These are phyloP conservation scores for Lycodopsis pacificus DNA, from an alignment of 2,797 vertebrate genomes.

Conservation along the genomic window DNA sequence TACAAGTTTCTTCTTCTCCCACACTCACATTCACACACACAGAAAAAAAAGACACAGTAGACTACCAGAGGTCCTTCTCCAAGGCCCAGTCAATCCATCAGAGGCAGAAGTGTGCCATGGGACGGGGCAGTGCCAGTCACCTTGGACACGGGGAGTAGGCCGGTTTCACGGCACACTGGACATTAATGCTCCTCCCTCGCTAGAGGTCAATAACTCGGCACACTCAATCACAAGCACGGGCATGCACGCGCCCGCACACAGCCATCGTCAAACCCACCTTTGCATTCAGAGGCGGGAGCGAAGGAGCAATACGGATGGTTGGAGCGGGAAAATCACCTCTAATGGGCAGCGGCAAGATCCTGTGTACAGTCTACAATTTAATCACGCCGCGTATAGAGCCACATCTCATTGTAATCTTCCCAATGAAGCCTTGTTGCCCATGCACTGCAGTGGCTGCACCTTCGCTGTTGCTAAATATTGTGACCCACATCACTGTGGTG, in stretches of 20 bases:
- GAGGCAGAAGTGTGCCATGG: conserved; percentile 67
- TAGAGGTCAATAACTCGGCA: conserved; percentile 76
- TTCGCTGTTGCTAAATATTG: conserved; percentile 74
- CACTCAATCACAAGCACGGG: conserved; percentile 66
- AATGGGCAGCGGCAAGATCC: conserved; percentile 43
- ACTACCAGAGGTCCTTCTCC: conserved; percentile 47
- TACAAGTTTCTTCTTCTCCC: conserved; percentile 34
- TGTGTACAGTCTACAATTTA: conserved; percentile 49
- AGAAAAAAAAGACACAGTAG: conserved; percentile 17
- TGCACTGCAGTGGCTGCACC: conserved; percentile 38
- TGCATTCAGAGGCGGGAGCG: conserved; percentile 33
- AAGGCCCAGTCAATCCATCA: conserved; percentile 79
- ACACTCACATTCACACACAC: conserved; percentile 10
- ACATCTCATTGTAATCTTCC: conserved; percentile 43
- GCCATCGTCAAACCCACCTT: conserved; percentile 47
- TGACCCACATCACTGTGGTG: conserved; percentile 79
- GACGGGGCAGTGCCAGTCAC: conserved; percentile 77
- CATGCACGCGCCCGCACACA: conserved; percentile 2
- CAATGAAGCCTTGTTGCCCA: conserved; percentile 28
- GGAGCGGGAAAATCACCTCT: conserved; percentile 58
- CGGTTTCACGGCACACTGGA: conserved; percentile 77
- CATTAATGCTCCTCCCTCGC: conserved; percentile 76
- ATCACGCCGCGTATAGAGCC: conserved; percentile 39
- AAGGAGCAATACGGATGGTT: conserved; percentile 37
- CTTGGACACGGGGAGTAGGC: conserved; percentile 78